These are phyloP conservation scores for Hyles lineata DNA, from an alignment of 2,888 invertebrate genomes.

Conservation along the genomic window DNA sequence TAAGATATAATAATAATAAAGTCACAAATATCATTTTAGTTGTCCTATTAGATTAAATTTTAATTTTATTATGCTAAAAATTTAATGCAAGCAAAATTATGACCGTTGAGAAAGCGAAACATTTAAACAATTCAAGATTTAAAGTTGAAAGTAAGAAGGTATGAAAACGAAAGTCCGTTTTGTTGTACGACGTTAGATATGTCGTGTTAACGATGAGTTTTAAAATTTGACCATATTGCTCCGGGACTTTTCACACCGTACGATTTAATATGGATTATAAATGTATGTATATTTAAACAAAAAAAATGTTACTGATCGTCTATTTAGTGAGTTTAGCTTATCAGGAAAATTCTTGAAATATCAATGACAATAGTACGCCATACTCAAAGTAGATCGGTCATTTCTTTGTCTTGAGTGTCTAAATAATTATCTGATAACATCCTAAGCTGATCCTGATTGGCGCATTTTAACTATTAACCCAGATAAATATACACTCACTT, in stretches of 20 bases:
- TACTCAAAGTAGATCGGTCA: no score
- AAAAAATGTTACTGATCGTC: no score
- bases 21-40: neutral
- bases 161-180: conserved; percentile 72
- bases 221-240: conserved; percentile 64
- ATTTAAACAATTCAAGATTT: conserved; percentile 43
- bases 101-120: conserved; percentile 42
- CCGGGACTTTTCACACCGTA: conserved; percentile 48
- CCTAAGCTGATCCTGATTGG: no score
- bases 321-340: no score
- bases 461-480: no score
- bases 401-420: no score
- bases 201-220: conserved; percentile 70
- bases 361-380: no score
- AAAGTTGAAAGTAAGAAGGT: conserved; percentile 64
- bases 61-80: neutral
- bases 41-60: neutral
- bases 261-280: conserved; percentile 33
- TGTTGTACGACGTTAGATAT: conserved; percentile 50
- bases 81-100: neutral
- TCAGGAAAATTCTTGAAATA: no score
- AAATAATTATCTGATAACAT: no score
- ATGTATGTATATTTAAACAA: no score
- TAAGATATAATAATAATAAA: neutral
- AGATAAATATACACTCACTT: no score